Percentiles rank a stretch among this genome's conserved stretches.
Evolutionary conservation across 2,113 vertebrate genomes (phyloP).

Genomic region (Dunckerocampus dactyliophorus): DNA sequence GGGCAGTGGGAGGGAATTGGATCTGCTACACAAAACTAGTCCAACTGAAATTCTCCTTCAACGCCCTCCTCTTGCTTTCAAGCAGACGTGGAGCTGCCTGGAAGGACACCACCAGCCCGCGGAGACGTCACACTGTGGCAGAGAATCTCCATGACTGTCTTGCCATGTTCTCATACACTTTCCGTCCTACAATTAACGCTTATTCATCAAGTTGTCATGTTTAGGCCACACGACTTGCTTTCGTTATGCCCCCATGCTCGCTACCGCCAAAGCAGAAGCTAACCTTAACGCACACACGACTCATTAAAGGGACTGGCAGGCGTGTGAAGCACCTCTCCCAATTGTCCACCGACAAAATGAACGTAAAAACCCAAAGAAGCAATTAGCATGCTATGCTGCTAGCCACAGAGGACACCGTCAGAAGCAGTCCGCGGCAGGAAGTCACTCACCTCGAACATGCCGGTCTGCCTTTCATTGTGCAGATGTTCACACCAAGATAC

Average conservation of each 20-base stretch:
- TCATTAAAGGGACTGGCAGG: background rate
- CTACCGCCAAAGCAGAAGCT: background rate
- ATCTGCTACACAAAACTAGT: conserved; percentile 33
- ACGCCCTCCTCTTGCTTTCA: conserved; percentile 22
- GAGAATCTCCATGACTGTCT: background rate
- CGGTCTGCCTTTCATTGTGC: conserved; percentile 3
- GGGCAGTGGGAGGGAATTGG: conserved; percentile 37
- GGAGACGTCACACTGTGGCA: background rate
- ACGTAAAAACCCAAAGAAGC: background rate
- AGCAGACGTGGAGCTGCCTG: conserved; percentile 53
- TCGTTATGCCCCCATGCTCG: background rate
- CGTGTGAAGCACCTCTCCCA: background rate
- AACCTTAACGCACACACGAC: background rate
- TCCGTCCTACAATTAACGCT: too few species aligned
- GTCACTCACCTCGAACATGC: conserved; percentile 42
- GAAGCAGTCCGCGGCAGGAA: background rate
- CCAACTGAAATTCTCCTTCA: conserved; percentile 36
- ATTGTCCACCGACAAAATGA: background rate
- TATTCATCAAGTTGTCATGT: too few species aligned
- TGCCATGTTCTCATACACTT: background rate
- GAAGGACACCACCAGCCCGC: conserved; percentile 10
- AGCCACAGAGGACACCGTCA: too few species aligned
- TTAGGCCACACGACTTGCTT: background rate
- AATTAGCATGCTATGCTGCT: background rate
- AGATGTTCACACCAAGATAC: conserved; percentile 8